A percentile compares a stretch with the other conserved stretches of the same genome.
Evolutionary conservation across 1,140 invertebrate genomes (phyloP).

Genomic region (Panagrolaimus sp.): DNA sequence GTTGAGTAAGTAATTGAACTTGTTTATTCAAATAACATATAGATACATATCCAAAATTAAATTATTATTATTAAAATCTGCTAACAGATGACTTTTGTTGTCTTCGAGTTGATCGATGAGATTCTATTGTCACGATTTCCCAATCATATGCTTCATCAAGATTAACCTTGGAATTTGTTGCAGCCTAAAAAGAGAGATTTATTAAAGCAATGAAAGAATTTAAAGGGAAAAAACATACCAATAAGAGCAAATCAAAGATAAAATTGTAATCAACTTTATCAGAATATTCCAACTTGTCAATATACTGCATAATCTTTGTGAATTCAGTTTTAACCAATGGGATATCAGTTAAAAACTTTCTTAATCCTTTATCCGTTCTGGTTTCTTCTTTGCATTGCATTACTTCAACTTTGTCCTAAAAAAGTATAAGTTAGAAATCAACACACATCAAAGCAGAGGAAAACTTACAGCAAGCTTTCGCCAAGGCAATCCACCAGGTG

Average conservation of each 20-base stretch:
- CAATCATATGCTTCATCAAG: conserved; percentile 19
- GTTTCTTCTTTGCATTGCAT: conserved; percentile 29
- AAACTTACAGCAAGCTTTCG: conserved; percentile 19
- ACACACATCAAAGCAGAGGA: no score
- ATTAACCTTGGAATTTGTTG: conserved; percentile 3
- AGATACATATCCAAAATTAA: no score
- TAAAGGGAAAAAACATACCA: not conserved
- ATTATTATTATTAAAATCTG: not conserved
- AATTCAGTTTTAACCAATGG: conserved; percentile 20
- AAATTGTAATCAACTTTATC: conserved; percentile 26
- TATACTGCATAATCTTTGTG: conserved; percentile 25
- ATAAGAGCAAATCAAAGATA: conserved; percentile 23
- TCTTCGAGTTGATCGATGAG: conserved; percentile 1
- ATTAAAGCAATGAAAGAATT: not conserved
- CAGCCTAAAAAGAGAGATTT: not conserved
- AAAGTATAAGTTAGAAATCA: no score
- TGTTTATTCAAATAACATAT: not conserved
- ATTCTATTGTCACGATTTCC: not conserved
- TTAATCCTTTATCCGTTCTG: conserved; percentile 11
- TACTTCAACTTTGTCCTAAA: conserved; percentile 26
- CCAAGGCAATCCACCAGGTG: conserved; percentile 30
- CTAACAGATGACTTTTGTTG: not conserved
- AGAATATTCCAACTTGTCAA: conserved; percentile 26
- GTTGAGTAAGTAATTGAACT: not conserved
- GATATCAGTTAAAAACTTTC: conserved; percentile 10